A percentile compares a stretch with the other conserved stretches of the same genome.
These are phyloP conservation scores for Pelosia muscerda DNA, from an alignment of 2,888 invertebrate genomes.

Conservation along the genomic window DNA sequence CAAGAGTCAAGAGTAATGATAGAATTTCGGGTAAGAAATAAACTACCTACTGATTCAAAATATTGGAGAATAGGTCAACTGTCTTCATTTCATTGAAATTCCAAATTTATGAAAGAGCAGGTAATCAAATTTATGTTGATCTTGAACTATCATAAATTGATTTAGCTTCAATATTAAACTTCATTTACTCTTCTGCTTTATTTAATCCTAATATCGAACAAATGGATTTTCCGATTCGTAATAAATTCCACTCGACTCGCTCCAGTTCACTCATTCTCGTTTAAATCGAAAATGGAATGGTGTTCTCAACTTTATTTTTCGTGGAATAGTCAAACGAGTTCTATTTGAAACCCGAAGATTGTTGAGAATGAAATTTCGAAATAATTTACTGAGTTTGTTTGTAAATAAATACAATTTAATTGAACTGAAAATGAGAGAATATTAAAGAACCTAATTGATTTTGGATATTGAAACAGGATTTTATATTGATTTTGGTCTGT, in stretches of 20 bases:
- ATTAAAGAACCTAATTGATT: neutral
- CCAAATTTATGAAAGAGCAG: no score
- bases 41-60: no score
- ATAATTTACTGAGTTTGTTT: neutral
- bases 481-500: neutral
- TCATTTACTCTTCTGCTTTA: constrained; percentile 28
- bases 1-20: neutral
- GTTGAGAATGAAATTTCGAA: constrained; percentile 13
- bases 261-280: constrained; percentile 39
- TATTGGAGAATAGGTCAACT: no score
- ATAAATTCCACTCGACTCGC: constrained; percentile 42
- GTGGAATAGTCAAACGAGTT: constrained; percentile 27
- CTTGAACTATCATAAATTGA: constrained; percentile 34
- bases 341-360: constrained; percentile 15
- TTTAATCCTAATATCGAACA: constrained; percentile 25
- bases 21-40: no score
- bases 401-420: neutral
- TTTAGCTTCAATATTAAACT: constrained; percentile 27
- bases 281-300: constrained; percentile 52
- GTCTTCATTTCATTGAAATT: no score
- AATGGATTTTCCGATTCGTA: constrained; percentile 38
- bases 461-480: neutral
- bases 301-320: constrained; percentile 33
- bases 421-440: neutral
- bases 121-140: neutral